Percentiles rank a stretch among this genome's conserved stretches.
phyloP scores from a whole-genome alignment of 1,140 invertebrate genomes.

The Calliopsis andreniformis region DNA sequence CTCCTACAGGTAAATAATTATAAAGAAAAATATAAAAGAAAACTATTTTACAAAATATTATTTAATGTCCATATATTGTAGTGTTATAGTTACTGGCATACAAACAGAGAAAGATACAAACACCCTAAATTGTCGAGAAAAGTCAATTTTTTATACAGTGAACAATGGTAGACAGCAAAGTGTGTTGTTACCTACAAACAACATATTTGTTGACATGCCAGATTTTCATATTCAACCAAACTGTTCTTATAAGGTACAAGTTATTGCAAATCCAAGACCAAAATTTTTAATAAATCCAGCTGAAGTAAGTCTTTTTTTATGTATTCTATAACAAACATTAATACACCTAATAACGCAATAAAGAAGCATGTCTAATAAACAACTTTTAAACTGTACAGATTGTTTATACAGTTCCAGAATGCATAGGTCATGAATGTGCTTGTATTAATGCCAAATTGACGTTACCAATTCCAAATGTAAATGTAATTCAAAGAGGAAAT shows the following conservation, averaged over 20 bases:
- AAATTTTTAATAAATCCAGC: conserved; percentile 39
- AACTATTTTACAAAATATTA: background rate
- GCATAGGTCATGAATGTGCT: conserved; percentile 64
- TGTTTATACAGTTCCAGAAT: conserved; percentile 70
- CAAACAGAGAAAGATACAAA: background rate
- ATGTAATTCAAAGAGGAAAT: conserved; percentile 36
- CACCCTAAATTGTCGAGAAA: conserved; percentile 56
- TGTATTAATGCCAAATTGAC: conserved; percentile 52
- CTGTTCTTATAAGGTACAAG: conserved; percentile 72
- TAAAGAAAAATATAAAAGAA: conserved; percentile 1
- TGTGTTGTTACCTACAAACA: conserved; percentile 68
- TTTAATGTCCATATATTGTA: conserved; percentile 13
- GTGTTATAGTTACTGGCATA: conserved; percentile 54
- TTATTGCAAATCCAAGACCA: conserved; percentile 73
- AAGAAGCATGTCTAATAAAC: background rate
- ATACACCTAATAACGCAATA: no score
- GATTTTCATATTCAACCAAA: conserved; percentile 68
- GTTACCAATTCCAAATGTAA: conserved; percentile 63
- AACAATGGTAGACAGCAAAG: conserved; percentile 53
- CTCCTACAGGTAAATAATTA: conserved; percentile 63
- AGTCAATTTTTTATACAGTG: conserved; percentile 62
- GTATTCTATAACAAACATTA: conserved; percentile 16
- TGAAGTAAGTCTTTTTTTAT: conserved; percentile 51
- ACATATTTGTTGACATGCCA: conserved; percentile 58
- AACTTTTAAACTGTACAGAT: conserved; percentile 60